Evolutionary conservation across 2,888 invertebrate species (phyloP).

Genomic region (Drosophila pseudotakahashii): DNA sequence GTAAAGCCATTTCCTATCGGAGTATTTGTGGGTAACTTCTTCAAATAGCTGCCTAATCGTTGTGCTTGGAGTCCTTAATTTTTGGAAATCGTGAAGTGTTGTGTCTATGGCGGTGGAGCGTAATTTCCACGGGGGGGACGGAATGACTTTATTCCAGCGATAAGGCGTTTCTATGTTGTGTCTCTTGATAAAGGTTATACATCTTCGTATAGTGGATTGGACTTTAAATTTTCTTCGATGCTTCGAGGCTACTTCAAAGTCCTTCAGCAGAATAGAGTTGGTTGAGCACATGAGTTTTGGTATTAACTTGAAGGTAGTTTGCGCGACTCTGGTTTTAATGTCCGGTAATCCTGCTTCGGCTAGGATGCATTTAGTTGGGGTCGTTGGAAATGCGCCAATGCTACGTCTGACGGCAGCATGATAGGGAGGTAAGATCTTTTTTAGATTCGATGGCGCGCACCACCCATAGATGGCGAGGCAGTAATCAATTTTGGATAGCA

Average conservation of each 20-base stretch:
- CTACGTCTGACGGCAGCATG: neutral
- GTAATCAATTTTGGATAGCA: neutral
- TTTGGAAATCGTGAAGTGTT: too few species aligned
- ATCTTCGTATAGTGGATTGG: slow-evolving; percentile 8
- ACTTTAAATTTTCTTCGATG: neutral
- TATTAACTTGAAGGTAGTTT: slow-evolving; percentile 2
- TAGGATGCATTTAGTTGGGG: neutral
- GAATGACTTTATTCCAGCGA: slow-evolving; percentile 22
- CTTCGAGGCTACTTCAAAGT: neutral
- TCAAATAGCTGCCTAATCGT: too few species aligned
- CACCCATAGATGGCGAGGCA: neutral
- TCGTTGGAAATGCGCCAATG: neutral
- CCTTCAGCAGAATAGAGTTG: slow-evolving; percentile 8
- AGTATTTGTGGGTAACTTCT: too few species aligned
- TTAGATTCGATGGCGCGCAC: too few species aligned
- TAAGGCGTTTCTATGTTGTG: too few species aligned
- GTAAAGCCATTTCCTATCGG: too few species aligned
- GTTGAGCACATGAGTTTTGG: slow-evolving; percentile 13
- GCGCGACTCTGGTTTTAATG: slow-evolving; percentile 14
- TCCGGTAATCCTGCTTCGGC: slow-evolving; percentile 1
- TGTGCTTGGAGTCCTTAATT: too few species aligned
- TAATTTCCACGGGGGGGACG: too few species aligned
- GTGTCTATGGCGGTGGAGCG: too few species aligned
- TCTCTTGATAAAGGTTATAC: slow-evolving; percentile 5
- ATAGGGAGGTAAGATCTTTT: neutral